A percentile compares a stretch with the other conserved stretches of the same genome.
These are phyloP conservation scores for Tetragonisca angustula DNA, from an alignment of 2,888 invertebrate genomes.

Conservation along the genomic window DNA sequence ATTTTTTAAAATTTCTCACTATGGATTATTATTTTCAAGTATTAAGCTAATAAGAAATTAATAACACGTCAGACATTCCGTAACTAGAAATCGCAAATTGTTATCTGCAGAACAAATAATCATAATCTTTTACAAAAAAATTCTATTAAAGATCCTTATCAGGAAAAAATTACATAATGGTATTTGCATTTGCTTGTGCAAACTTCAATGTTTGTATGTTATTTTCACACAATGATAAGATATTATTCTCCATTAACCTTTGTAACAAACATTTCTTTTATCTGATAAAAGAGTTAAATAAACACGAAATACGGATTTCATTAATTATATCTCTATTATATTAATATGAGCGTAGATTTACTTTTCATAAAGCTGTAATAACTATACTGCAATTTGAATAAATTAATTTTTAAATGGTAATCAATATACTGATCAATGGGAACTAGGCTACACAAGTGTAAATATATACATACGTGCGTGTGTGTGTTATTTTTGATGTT, in stretches of 20 bases:
- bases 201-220: neutral
- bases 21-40: constrained; percentile 8
- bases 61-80: neutral
- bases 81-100: neutral
- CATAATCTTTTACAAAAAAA: neutral
- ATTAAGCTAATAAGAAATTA: neutral
- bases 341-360: neutral
- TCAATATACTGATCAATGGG: neutral
- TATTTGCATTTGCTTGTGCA: neutral
- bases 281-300: neutral
- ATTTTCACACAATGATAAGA: neutral
- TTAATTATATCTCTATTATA: neutral
- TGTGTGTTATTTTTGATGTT: neutral
- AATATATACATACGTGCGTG: neutral
- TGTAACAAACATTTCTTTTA: neutral
- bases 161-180: neutral
- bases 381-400: neutral
- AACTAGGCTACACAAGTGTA: too few relatives aligned
- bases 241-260: neutral
- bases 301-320: neutral
- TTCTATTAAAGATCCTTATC: neutral
- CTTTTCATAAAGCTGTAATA: neutral
- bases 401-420: neutral
- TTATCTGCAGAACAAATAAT: neutral
- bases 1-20: neutral